Evolutionary conservation across 2,888 invertebrate species (phyloP).

Genomic region (Bellardia pandia): DNA sequence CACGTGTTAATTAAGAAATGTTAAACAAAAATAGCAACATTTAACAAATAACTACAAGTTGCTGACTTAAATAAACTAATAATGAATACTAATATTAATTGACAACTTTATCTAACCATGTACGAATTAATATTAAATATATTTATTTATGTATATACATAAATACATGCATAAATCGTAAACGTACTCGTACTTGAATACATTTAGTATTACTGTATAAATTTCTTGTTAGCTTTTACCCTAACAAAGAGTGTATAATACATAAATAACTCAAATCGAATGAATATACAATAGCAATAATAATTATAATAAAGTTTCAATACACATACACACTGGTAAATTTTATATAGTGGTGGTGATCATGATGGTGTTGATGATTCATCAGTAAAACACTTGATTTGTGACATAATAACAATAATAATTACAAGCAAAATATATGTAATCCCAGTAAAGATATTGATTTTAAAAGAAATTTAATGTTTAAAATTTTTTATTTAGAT

Average conservation of each 20-base stretch:
- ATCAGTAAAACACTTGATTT: conserved; percentile 65
- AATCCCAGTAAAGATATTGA: conserved; percentile 12
- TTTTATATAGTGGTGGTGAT: conserved; percentile 14
- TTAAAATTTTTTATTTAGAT: too few species aligned
- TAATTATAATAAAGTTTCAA: conserved; percentile 21
- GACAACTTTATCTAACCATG: conserved; percentile 38
- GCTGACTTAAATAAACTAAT: conserved; percentile 30
- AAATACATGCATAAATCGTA: conserved; percentile 2
- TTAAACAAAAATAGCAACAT: conserved; percentile 9
- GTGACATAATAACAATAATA: conserved; percentile 62
- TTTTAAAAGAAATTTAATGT: too few species aligned
- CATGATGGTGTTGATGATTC: conserved; percentile 57
- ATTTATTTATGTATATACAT: too few species aligned
- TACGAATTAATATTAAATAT: background rate
- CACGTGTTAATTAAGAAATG: conserved; percentile 32
- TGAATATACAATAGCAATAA: background rate
- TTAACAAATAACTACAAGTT: conserved; percentile 41
- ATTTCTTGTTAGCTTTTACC: conserved; percentile 4
- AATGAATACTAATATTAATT: conserved; percentile 47
- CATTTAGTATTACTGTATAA: too few species aligned
- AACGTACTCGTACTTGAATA: too few species aligned
- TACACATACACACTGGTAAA: conserved; percentile 4
- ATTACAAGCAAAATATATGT: conserved; percentile 7
- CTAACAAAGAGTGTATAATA: conserved; percentile 19
- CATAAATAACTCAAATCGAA: conserved; percentile 37